Evolutionary conservation across 1,140 invertebrate genomes (phyloP), one percentile per base, ranked within the genome.

Genomic region (Muscidifurax raptorellus): DNA sequence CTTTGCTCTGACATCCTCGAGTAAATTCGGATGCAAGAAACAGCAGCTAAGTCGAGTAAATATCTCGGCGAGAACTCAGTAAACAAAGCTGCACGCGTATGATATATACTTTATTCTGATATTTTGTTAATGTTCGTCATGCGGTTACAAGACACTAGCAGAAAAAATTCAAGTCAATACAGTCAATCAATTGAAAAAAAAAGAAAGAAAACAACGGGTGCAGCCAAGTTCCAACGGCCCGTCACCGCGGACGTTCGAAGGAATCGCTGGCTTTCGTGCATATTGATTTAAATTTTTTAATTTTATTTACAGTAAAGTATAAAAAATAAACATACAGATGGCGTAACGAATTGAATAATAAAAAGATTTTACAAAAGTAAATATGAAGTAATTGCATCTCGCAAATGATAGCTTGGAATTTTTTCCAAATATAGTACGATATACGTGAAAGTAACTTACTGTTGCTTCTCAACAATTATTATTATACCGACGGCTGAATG

Each of bases 81-180:
- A 84, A 85, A 85, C 83, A 59, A 85, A 85, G 83, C 83, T 81
- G 83, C 83, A 85, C 78, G 72, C 83, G 78, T 74, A 30, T 44
- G 66, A 71, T 75, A 64, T 82, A 59, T 47, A 77, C 28, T 69
- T 30, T 75, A 44, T 30, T 80, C 47, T 32, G 2, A 66, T 80
- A 78, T 88, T 84, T 81, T 88, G 84, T 84, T 88, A 88, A 86
- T 87, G 85, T 87, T 86, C 22, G 80, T 88, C 92, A 93, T 93
- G 92, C 92, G 86, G 90, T 93, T 93, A 93, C 86, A 89, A 83
- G 86, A 90, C 86, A 88, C 86, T 92, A 89, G 89, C 89, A 89
- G 89, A 90, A 89, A 87, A 84, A 78, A 80, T 87, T 87, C 87
- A 90, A 91, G 80, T 90, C 87, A 91, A 92, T 59, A 59, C 89